phyloP scores from a whole-genome alignment of 2,113 vertebrate species.

The Rhinoptilus africanus region DNA sequence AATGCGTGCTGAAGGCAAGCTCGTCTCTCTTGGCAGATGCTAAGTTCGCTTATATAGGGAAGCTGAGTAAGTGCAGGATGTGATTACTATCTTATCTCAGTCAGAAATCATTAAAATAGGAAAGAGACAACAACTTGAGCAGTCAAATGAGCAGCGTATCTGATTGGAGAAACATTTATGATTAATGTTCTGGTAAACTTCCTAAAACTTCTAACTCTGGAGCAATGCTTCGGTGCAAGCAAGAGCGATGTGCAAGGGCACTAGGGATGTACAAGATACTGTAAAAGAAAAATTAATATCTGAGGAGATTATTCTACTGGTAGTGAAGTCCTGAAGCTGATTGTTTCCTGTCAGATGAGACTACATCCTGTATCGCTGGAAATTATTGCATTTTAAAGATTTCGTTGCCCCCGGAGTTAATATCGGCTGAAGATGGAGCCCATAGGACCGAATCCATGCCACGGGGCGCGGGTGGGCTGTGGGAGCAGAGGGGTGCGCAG shows the following conservation, averaged over 20 bases:
- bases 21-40: background rate
- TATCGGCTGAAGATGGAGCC: background rate
- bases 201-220: background rate
- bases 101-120: background rate
- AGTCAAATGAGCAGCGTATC: background rate
- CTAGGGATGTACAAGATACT: fast-evolving
- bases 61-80: background rate
- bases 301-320: background rate
- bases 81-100: constrained; percentile 31
- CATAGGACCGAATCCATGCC: background rate
- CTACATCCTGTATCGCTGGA: background rate
- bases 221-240: background rate
- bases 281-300: background rate
- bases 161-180: background rate
- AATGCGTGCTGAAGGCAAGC: background rate
- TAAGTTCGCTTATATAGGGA: background rate
- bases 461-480: fast-evolving
- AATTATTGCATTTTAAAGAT: background rate
- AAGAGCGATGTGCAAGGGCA: background rate
- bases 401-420: background rate
- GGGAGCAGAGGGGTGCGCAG: background rate
- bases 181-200: background rate
- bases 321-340: fast-evolving
- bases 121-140: background rate
- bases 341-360: background rate